Base-by-base conservation (phyloP, 2,888 invertebrate genomes). In the Therioaphis trifolii region DNA sequence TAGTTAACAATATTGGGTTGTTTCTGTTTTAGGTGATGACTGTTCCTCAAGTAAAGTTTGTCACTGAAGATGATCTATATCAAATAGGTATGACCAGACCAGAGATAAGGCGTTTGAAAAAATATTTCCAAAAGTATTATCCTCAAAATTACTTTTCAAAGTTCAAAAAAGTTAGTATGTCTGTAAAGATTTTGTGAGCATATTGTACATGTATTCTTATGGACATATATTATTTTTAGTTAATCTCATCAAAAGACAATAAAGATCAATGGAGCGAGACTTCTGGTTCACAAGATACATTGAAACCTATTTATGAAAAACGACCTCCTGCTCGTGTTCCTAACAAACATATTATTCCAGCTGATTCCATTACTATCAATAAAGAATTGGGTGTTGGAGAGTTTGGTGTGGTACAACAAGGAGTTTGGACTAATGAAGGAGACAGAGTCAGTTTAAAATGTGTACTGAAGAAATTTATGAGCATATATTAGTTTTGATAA, bases 381-480 rank as follows among this genome's bases (percentile, higher is more conserved):
- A 97, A 98, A 88, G 96, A 97, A 88, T 90, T 99, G 84, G 99
- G 99, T 43, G 95, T 94, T 87, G 99, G 99, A 18, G 98, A 99
- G 89, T 99, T 99, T 90, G 99, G 99, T 5, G 95, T 97, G 18
- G 99, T 99, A 0, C 98, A 98, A 88, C 98, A 98, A 89, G 99
- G 98, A 4, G 95, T 97, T 12, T 98, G 98, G 98, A 96, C 95
- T 74, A 96, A 97, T 88, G 96, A 96, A 86, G 96, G 95, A 84
- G 96, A 97, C 89, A 92, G 96, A 90, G 95, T 96, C 89, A 89
- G 90, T 88, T 84, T 55, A 21, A 84, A 78, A 27, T 71, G n/a
- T 7, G 18, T 46, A 46, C n/a, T 24, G 52, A 46, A 24, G 21
- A 43, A 9, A 43, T 74, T 55, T 12, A 14, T 21, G 12, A 1